Conservation (phyloP, 2,888 invertebrate species). For the Melangyna quadrimaculata region DNA sequence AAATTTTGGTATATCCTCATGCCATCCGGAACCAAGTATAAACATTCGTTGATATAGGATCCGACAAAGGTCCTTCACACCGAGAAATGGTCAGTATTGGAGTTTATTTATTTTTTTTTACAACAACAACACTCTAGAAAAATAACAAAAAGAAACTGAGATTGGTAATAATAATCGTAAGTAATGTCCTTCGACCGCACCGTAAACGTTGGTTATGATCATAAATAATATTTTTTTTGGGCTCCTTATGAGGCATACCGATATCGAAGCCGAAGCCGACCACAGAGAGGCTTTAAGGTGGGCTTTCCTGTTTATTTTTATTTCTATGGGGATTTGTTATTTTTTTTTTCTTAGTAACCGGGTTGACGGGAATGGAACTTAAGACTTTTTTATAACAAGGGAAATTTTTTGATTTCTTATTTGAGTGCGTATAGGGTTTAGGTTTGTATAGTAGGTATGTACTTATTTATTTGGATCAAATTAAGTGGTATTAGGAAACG, state of each 20-base stretch:
- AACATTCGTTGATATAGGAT: conserved; percentile 52
- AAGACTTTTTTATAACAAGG: conserved; percentile 28
- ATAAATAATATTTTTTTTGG: conserved; percentile 52
- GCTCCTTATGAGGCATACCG: conserved; percentile 23
- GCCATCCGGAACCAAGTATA: conserved; percentile 51
- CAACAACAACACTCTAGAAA: neutral
- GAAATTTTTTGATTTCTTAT: conserved; percentile 21
- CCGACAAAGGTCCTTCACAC: conserved; percentile 22
- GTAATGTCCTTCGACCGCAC: conserved; percentile 64
- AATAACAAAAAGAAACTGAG: conserved; percentile 30
- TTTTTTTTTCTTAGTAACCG: conserved; percentile 15
- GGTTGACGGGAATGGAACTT: conserved; percentile 44
- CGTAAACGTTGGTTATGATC: conserved; percentile 66
- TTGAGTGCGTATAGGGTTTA: neutral
- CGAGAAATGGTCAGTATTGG: neutral
- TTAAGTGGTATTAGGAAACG: conserved; percentile 25
- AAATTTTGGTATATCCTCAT: conserved; percentile 64
- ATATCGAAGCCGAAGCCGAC: conserved; percentile 16
- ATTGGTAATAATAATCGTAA: conserved; percentile 69
- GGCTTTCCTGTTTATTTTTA: conserved; percentile 20
- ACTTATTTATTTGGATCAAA: conserved; percentile 52
- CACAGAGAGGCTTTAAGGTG: neutral
- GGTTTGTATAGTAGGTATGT: neutral
- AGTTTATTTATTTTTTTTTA: neutral
- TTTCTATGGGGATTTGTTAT: neutral